Conservation (phyloP, 2,113 vertebrate species). For the Chascanopsetta lugubris region DNA sequence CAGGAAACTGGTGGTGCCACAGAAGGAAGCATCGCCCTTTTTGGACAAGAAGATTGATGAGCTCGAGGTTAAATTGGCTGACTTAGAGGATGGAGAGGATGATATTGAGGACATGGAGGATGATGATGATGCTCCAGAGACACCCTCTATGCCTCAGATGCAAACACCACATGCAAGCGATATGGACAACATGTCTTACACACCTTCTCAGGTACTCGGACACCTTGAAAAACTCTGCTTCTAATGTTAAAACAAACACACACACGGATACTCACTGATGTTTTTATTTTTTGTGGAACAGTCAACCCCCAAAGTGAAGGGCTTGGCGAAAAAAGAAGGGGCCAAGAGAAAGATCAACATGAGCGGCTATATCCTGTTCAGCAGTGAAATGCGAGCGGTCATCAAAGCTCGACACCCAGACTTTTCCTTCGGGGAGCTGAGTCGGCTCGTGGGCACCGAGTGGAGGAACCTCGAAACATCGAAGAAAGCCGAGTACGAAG, state of each 20-base stretch:
- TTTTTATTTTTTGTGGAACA: slow-evolving; percentile 65
- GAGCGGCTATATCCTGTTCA: slow-evolving; percentile 99
- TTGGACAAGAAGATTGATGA: slow-evolving; percentile 97
- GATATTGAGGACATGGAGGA: slow-evolving; percentile 95
- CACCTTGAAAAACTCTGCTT: neutral
- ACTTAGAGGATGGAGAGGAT: slow-evolving; percentile 89
- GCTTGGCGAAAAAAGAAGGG: slow-evolving; percentile 94
- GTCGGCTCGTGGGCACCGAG: slow-evolving; percentile 96
- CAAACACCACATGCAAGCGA: slow-evolving; percentile 89
- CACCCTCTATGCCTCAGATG: slow-evolving; percentile 90
- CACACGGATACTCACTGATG: slow-evolving; percentile 5
- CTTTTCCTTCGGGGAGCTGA: slow-evolving; percentile 97
- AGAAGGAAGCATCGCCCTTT: slow-evolving; percentile 95
- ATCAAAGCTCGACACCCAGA: slow-evolving; percentile 98
- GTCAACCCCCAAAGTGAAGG: slow-evolving; percentile 95
- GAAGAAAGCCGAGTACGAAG: slow-evolving; percentile 99
- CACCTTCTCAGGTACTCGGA: slow-evolving; percentile 89
- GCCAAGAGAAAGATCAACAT: slow-evolving; percentile 99
- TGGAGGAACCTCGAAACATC: slow-evolving; percentile 96
- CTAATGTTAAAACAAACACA: neutral
- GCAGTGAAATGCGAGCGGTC: slow-evolving; percentile 98
- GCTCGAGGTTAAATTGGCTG: slow-evolving; percentile 95
- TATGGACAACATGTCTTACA: slow-evolving; percentile 91
- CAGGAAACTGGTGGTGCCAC: slow-evolving; percentile 94
- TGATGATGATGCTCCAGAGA: slow-evolving; percentile 88